A percentile compares a stretch with the other conserved stretches of the same genome.
Conservation (phyloP, 1,140 invertebrate species). For the Musca vetustissima region DNA sequence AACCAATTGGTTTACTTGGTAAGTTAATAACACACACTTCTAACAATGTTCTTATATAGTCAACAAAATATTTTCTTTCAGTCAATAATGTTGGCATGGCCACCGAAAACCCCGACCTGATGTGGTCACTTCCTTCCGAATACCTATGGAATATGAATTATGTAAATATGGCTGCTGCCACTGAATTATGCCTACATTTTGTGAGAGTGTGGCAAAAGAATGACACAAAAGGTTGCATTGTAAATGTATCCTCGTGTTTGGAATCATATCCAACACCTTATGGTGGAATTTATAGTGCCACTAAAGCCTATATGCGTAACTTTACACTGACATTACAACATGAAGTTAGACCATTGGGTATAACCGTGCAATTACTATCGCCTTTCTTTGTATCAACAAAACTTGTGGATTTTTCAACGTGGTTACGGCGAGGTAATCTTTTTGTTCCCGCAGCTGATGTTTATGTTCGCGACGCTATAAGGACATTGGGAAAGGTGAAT, state of each 20-base stretch:
- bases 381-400: slow-evolving; percentile 88
- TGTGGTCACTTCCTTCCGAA: slow-evolving; percentile 71
- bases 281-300: slow-evolving; percentile 86
- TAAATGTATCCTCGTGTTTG: slow-evolving; percentile 84
- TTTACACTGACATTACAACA: slow-evolving; percentile 64
- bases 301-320: slow-evolving; percentile 62
- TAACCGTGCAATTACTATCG: slow-evolving; percentile 82
- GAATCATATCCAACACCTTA: slow-evolving; percentile 81
- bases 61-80: too few species aligned
- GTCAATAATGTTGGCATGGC: slow-evolving; percentile 89
- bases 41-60: too few species aligned
- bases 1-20: too few species aligned
- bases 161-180: slow-evolving; percentile 82
- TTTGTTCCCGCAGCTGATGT: slow-evolving; percentile 76
- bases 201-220: slow-evolving; percentile 74
- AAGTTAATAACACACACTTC: not conserved
- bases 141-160: slow-evolving; percentile 80
- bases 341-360: slow-evolving; percentile 73
- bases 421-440: slow-evolving; percentile 70
- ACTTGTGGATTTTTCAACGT: slow-evolving; percentile 80
- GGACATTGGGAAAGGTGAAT: slow-evolving; percentile 73
- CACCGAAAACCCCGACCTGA: slow-evolving; percentile 79
- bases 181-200: slow-evolving; percentile 78
- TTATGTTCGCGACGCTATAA: slow-evolving; percentile 77
- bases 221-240: slow-evolving; percentile 78